Evolutionary conservation across 2,113 vertebrate species (phyloP).

Genomic region (Argyrosomus japonicus): DNA sequence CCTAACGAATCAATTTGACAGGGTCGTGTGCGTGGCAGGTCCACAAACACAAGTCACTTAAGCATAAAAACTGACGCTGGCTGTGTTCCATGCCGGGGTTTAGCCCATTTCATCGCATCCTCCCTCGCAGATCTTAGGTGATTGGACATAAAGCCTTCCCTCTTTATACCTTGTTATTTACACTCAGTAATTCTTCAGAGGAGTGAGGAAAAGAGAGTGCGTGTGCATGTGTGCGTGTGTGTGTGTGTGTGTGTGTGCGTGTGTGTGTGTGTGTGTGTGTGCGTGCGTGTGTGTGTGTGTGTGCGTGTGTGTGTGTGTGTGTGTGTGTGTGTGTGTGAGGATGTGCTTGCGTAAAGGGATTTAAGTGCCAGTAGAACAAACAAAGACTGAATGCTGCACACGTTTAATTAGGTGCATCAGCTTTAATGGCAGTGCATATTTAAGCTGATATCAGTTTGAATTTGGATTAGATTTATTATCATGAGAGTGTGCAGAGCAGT

Average conservation of each 20-base stretch:
- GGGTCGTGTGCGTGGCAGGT: constrained; percentile 28
- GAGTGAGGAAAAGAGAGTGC: background rate
- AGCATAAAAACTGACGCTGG: constrained; percentile 40
- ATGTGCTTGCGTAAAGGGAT: constrained; percentile 28
- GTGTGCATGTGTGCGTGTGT: constrained; percentile 1
- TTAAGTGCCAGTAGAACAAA: constrained; percentile 46
- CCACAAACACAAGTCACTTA: constrained; percentile 54
- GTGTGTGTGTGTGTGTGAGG: background rate
- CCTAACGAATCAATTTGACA: constrained; percentile 43
- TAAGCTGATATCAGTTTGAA: constrained; percentile 65
- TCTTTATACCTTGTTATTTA: constrained; percentile 57
- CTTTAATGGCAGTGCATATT: constrained; percentile 58
- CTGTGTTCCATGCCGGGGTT: constrained; percentile 25
- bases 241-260: background rate
- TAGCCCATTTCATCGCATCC: constrained; percentile 18
- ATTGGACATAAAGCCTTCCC: constrained; percentile 60
- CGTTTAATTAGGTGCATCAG: constrained; percentile 64
- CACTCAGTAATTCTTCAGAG: constrained; percentile 48
- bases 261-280: constrained; percentile 1
- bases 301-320: background rate
- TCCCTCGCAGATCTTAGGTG: constrained; percentile 26
- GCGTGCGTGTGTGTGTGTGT: constrained; percentile 2
- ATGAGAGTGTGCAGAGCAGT: constrained; percentile 13
- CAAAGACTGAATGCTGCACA: constrained; percentile 22
- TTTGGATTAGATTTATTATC: constrained; percentile 59